Evolutionary conservation across 2,888 invertebrate species (phyloP).

Genomic region (Tipula helvola): DNA sequence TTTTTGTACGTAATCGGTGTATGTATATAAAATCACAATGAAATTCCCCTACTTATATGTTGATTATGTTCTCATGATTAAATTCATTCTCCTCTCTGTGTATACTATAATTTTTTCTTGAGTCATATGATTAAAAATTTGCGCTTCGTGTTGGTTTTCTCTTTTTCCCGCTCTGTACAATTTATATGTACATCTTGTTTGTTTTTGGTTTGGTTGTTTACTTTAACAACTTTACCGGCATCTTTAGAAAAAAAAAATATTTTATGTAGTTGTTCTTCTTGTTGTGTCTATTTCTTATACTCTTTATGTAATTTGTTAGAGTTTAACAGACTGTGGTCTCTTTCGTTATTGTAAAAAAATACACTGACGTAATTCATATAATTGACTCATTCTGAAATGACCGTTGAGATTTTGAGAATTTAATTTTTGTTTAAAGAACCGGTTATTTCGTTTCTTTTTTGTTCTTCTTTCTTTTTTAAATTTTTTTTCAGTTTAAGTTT

Average conservation of each 20-base stretch:
- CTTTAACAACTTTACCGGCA: neutral
- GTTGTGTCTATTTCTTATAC: neutral
- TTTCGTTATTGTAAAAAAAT: neutral
- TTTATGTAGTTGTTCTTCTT: neutral
- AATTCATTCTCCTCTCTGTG: neutral
- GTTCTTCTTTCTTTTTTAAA: neutral
- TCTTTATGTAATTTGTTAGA: neutral
- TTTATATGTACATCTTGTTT: neutral
- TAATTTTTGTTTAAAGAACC: neutral
- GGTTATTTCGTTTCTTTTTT: neutral
- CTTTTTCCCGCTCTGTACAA: neutral
- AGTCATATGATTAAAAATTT: neutral
- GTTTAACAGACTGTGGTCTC: neutral
- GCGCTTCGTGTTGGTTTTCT: neutral
- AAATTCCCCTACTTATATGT: neutral
- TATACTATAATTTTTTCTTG: neutral
- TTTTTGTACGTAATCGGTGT: neutral
- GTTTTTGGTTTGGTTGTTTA: neutral
- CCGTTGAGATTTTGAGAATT: constrained; percentile 5
- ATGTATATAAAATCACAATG: neutral
- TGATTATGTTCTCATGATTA: neutral
- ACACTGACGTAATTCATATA: constrained; percentile 6
- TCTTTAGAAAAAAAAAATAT: neutral
- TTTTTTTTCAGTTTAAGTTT: neutral
- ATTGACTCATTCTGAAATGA: constrained; percentile 7